Base-by-base conservation (phyloP, 2,888 invertebrate species). In the Torymus aiolomorphi region DNA sequence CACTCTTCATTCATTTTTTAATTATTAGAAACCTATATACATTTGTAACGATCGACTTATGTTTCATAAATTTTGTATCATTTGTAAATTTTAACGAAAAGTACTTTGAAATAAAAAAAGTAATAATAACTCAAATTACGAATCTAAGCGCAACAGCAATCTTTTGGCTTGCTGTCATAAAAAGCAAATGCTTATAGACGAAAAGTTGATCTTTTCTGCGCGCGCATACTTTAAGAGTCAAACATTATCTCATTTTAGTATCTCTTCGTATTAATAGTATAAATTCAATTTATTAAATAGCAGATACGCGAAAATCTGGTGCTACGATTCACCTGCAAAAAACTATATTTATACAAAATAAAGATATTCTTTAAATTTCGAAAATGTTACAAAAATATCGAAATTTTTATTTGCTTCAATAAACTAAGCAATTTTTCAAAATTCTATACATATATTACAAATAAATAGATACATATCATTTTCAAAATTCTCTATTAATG, bases 191-290 rank as follows among this genome's bases (percentile, higher is more conserved):
- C 59, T 74, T 10, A 75, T 59, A 20, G 20, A 49, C 51, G 52
- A 63, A 78, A 77, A 59, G 61, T 72, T 66, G 20, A 73, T 62
- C 62, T 78, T 78, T 73, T 72, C 63, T 14, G 59, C 57, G 24
- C 67, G 71, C 65, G 51, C 42, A 42, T 42, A 77, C 49, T 70
- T 56, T 51, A 71, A 51, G 71, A 18, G 18, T n/a, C 56, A 76
- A 52, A 14, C 51, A 18, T 8, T 13, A 12, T 1, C 10, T 59
- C 18, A n/a, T 59, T 67, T 74, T 73, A 42, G 42, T 63, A 51
- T 74, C 61, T 79, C 31, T 13, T 56, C 69, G 49, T 51, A 69
- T 73, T 67, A 61, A 59, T 71, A 78, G 18, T 5, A 51, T 77
- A 71, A 71, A 52, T 42, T 42, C 5, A 42, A 13, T 24, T 71